Evolutionary conservation across 2,113 vertebrate genomes (phyloP).

Genomic region (Micromys minutus): DNA sequence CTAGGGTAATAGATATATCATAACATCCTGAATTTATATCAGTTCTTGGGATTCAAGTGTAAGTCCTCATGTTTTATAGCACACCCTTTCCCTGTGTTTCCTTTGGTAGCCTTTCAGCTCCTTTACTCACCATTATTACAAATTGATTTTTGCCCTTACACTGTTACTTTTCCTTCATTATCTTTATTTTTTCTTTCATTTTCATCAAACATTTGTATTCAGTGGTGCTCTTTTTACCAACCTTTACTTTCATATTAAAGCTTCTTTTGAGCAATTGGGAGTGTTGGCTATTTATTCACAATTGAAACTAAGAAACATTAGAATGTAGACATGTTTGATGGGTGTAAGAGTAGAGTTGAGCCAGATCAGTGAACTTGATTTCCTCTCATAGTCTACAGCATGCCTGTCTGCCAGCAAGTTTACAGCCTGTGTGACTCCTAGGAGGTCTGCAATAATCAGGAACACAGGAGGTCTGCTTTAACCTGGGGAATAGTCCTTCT

Average conservation of each 20-base stretch:
- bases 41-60: neutral
- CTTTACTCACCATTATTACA: neutral
- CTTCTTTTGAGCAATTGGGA: neutral
- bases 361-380: no score
- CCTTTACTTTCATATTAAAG: neutral
- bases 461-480: no score
- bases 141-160: neutral
- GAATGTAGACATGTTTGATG: neutral
- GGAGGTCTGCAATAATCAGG: no score
- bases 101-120: neutral
- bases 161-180: neutral
- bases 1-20: neutral
- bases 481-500: no score
- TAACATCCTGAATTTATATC: neutral
- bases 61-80: neutral
- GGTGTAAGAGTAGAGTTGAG: no score
- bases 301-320: neutral
- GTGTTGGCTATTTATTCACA: neutral
- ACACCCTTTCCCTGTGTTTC: neutral
- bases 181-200: neutral
- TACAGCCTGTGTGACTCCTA: no score
- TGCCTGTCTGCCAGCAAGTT: no score
- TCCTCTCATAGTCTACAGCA: no score
- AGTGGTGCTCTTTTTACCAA: no score
- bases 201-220: neutral